Percentiles rank a stretch among this genome's conserved stretches.
Evolutionary conservation across 2,113 vertebrate genomes (phyloP).

Genomic region (Origma solitaria): DNA sequence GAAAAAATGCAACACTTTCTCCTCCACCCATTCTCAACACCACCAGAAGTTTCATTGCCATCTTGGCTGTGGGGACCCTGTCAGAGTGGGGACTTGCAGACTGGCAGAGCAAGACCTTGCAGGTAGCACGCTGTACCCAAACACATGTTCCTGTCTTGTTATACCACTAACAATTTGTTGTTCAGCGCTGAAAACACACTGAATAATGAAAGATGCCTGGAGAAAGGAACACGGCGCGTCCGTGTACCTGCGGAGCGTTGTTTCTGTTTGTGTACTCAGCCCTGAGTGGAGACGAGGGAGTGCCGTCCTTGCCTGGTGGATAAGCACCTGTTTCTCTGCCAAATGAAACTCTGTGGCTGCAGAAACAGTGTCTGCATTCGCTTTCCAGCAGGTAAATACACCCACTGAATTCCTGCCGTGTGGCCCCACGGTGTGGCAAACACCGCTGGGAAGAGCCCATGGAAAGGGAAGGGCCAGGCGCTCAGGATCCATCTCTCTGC

Average conservation of each 20-base stretch:
- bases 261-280: conserved; percentile 48
- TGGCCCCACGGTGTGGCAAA: neutral
- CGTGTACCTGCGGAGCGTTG: conserved; percentile 4
- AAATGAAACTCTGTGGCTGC: conserved; percentile 54
- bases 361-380: neutral
- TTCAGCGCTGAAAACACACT: conserved; percentile 51
- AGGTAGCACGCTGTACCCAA: neutral
- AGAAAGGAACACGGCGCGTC: conserved; percentile 33
- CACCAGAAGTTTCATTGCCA: neutral
- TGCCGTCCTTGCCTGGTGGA: conserved; percentile 22
- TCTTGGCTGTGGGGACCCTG: neutral
- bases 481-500: neutral
- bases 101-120: neutral
- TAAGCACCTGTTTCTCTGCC: conserved; percentile 24
- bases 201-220: conserved; percentile 69
- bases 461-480: neutral
- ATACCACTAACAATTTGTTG: conserved; percentile 60
- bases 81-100: neutral
- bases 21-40: neutral
- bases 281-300: conserved; percentile 29
- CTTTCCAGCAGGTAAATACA: conserved; percentile 29
- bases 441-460: neutral
- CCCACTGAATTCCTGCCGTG: neutral
- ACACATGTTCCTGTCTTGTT: conserved; percentile 60
- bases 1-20: neutral